Evolutionary conservation across 2,888 invertebrate species (phyloP).

Genomic region (Colostygia pectinataria): DNA sequence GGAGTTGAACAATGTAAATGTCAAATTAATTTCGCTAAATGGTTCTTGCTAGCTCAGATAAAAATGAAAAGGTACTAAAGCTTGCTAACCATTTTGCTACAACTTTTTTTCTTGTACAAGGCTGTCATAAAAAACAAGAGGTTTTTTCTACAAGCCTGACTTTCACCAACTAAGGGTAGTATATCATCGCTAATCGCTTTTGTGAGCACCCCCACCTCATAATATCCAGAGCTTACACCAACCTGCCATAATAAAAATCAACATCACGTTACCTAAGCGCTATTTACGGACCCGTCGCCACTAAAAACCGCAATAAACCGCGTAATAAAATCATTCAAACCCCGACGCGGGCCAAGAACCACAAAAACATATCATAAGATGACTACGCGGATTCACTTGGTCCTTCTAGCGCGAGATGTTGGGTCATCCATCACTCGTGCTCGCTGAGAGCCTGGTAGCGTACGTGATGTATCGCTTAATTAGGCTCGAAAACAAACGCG

Average conservation of each 20-base stretch:
- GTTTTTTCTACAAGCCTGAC: neutral
- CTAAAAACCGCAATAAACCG: conserved; percentile 32
- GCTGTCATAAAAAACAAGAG: neutral
- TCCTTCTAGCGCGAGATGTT: conserved; percentile 22
- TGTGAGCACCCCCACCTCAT: conserved; percentile 1
- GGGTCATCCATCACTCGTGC: conserved; percentile 35
- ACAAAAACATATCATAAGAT: conserved; percentile 37
- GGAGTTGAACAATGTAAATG: too few species aligned
- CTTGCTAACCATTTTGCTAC: too few species aligned
- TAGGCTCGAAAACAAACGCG: conserved; percentile 37
- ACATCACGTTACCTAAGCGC: conserved; percentile 16
- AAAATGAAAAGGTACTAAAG: too few species aligned
- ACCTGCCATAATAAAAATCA: conserved; percentile 17
- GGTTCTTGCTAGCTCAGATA: too few species aligned
- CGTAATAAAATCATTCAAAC: conserved; percentile 35
- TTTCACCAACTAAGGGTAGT: neutral
- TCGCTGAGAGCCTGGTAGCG: conserved; percentile 42
- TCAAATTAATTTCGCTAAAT: too few species aligned
- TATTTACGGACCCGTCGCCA: conserved; percentile 25
- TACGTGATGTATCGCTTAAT: conserved; percentile 61
- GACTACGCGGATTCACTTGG: conserved; percentile 30
- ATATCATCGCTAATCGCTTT: conserved; percentile 1
- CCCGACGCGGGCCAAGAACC: conserved; percentile 10
- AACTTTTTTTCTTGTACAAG: too few species aligned
- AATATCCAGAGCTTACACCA: conserved; percentile 5